Evolutionary conservation across 2,888 invertebrate species (phyloP).

Genomic region (Copidosoma aretas): DNA sequence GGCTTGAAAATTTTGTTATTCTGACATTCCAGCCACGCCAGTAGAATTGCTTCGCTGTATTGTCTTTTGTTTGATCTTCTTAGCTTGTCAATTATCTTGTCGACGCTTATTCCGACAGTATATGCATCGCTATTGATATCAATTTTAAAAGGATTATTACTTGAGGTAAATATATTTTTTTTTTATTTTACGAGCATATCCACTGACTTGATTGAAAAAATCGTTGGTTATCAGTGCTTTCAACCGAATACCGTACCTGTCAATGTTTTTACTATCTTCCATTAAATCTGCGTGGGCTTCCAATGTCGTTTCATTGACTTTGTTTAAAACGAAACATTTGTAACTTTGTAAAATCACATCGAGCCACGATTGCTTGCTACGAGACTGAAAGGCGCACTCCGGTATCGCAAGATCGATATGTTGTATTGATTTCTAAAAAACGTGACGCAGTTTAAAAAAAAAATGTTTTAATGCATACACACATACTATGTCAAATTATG

Average conservation of each 20-base stretch:
- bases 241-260: slow-evolving; percentile 12
- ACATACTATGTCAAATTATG: no score
- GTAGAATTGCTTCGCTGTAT: slow-evolving; percentile 54
- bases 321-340: slow-evolving; percentile 66
- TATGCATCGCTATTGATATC: no score
- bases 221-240: no score
- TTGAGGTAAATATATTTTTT: no score
- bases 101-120: not conserved
- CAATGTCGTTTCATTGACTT: slow-evolving; percentile 41
- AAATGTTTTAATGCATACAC: no score
- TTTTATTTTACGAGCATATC: no score
- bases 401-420: slow-evolving; percentile 27
- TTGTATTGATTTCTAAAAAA: not conserved
- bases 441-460: not conserved
- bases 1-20: slow-evolving; percentile 59
- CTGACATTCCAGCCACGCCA: slow-evolving; percentile 62
- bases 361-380: slow-evolving; percentile 66
- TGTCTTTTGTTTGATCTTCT: slow-evolving; percentile 18
- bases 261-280: slow-evolving; percentile 4
- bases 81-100: slow-evolving; percentile 6
- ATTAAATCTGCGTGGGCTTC: slow-evolving; percentile 3
- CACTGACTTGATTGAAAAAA: no score
- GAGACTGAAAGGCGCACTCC: slow-evolving; percentile 43
- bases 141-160: no score
- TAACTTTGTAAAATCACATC: slow-evolving; percentile 70